phyloP scores from a whole-genome alignment of 2,888 invertebrate species.

The Aricia artaxerxes region DNA sequence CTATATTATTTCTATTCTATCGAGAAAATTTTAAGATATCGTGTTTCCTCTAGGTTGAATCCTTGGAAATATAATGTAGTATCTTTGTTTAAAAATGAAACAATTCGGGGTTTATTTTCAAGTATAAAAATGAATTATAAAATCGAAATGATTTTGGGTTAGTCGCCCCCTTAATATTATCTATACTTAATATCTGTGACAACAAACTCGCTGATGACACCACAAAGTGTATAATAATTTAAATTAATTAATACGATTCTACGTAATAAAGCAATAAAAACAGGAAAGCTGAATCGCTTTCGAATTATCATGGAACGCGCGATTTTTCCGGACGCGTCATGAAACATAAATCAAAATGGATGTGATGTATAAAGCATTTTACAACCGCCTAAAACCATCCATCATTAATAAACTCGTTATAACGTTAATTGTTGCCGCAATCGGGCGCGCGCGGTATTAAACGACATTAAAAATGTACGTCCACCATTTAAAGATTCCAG shows the following conservation, averaged over 20 bases:
- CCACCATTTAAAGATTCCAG: slow-evolving; percentile 76
- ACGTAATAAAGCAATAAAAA: neutral
- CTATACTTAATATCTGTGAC: neutral
- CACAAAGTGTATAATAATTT: neutral
- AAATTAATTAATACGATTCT: neutral
- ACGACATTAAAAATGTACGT: slow-evolving; percentile 75
- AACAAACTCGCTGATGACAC: too few relatives aligned
- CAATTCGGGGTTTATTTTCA: too few relatives aligned
- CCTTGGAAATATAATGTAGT: too few relatives aligned
- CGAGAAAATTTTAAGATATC: too few relatives aligned
- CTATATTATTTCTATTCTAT: too few relatives aligned
- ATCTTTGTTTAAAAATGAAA: too few relatives aligned
- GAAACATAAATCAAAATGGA: slow-evolving; percentile 27
- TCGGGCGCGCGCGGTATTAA: slow-evolving; percentile 68
- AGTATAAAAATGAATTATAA: too few relatives aligned
- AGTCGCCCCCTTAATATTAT: too few relatives aligned
- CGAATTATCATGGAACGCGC: neutral
- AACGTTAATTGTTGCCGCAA: slow-evolving; percentile 74
- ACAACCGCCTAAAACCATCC: slow-evolving; percentile 50
- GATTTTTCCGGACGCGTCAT: slow-evolving; percentile 16
- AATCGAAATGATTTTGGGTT: too few relatives aligned
- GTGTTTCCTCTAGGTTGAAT: too few relatives aligned
- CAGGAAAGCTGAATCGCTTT: neutral
- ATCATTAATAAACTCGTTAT: slow-evolving; percentile 71
- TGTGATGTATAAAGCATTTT: slow-evolving; percentile 44